Percentiles rank a stretch among this genome's conserved stretches.
Conservation (phyloP, 2,113 vertebrate species). For the Phrynosoma blainvillii region DNA sequence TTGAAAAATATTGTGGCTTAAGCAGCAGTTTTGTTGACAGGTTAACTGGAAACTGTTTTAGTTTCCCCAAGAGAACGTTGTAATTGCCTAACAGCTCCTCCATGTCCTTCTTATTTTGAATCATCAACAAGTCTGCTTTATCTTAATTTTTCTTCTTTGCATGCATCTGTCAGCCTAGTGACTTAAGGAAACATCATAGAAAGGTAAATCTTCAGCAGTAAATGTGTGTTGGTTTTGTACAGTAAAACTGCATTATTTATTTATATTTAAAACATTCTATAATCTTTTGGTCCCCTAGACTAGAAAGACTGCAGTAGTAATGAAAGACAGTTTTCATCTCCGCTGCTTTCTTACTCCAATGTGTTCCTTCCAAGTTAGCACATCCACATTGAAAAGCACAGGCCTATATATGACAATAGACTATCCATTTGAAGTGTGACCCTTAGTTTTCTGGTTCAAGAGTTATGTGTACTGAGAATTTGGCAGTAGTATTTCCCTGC, state of each 20-base stretch:
- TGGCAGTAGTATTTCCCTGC: background rate
- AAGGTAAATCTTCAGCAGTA: constrained; percentile 86
- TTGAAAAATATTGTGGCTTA: background rate
- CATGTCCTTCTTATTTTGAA: constrained; percentile 43
- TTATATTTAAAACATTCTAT: background rate
- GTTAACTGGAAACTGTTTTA: constrained; percentile 18
- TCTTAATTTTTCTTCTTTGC: constrained; percentile 78
- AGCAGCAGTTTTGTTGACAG: background rate
- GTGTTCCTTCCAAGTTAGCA: background rate
- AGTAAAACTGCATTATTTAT: background rate
- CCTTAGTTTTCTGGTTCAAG: background rate
- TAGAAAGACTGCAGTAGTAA: background rate
- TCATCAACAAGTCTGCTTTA: constrained; percentile 64
- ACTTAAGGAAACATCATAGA: constrained; percentile 98
- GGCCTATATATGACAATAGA: background rate
- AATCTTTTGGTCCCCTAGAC: background rate
- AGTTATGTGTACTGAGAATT: background rate
- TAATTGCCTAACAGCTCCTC: constrained; percentile 22
- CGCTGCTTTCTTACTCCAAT: background rate
- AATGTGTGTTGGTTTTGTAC: background rate
- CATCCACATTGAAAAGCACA: background rate
- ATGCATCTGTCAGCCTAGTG: constrained; percentile 95
- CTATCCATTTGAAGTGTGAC: background rate
- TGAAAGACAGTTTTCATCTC: background rate
- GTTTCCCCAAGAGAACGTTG: constrained; percentile 3